phyloP scores from a whole-genome alignment of 2,888 invertebrate species.

The Calameuta filiformis region DNA sequence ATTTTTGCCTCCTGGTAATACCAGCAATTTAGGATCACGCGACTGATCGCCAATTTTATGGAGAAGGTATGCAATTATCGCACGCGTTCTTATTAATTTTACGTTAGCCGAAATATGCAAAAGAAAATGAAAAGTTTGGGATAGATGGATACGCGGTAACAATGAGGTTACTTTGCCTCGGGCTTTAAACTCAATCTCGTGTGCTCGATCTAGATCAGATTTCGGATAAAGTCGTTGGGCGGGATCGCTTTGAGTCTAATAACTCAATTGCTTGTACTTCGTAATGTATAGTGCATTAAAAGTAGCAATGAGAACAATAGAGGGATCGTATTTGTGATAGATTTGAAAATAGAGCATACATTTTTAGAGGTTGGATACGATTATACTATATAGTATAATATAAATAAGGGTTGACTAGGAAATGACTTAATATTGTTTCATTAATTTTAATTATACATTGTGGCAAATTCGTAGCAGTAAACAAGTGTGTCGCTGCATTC shows the following conservation, averaged over 20 bases:
- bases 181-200: conserved; percentile 12
- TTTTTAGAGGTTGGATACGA: too few relatives aligned
- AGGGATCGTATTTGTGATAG: not conserved
- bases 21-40: conserved; percentile 17
- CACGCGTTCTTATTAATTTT: conserved; percentile 18
- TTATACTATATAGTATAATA: too few relatives aligned
- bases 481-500: not conserved
- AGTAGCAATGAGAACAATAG: not conserved
- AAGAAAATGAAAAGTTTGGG: not conserved
- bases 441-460: not conserved
- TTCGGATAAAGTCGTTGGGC: conserved; percentile 21
- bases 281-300: not conserved
- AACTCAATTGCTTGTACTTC: conserved; percentile 13
- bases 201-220: conserved; percentile 11
- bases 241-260: conserved; percentile 18
- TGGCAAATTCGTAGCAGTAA: not conserved
- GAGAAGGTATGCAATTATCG: conserved; percentile 16
- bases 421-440: not conserved
- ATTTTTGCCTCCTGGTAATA: conserved; percentile 3
- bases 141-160: not conserved
- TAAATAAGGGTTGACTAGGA: not conserved
- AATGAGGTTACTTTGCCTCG: conserved; percentile 5
- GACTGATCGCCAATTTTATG: conserved; percentile 23
- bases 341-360: not conserved
- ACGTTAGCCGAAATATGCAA: conserved; percentile 18